Base-by-base conservation (phyloP, 2,797 vertebrate species). In the Parauchenoglanis ngamensis region DNA sequence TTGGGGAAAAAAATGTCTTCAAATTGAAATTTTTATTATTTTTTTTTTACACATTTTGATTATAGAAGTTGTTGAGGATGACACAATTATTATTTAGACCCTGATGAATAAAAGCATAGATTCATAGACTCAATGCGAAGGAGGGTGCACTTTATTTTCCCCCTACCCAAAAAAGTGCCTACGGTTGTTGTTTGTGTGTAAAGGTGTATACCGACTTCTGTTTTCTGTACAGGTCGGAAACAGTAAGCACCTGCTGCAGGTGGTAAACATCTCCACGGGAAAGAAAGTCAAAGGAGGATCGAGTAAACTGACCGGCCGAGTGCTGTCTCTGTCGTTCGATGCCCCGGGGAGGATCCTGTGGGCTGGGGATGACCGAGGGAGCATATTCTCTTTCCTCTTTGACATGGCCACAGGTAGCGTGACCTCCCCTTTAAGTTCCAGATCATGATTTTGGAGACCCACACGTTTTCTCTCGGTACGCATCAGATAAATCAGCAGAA, bases 211-310 rank as follows among this genome's bases (percentile, higher is more conserved):
- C 19, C 23, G n/a, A 5, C 23, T 63, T 13, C 19, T 73, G 17
- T 49, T 67, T 54, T 84, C 61, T 40, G 86, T 93, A 79, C 92
- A 98, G 98, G 97, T 98, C 90, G 97, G 98, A 80, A 99, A 98
- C 86, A 96, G 96, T 90, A 97, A 98, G 93, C 97, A 98, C 90
- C 96, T 97, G 77, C 94, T 99, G 91, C 97, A 98, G 13, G 98
- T 98, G 89, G 95, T 98, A 87, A 98, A 99, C 94, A 98, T 98
- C 94, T 99, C 98, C 89, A 98, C 97, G 0, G 97, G 98, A 87
- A 98, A 98, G 94, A 97, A 98, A 87, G 97, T 97, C 83, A 98
- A 98, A 88, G 97, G 98, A 0, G 97, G 97, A 40, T 97, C 97
- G 77, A 98, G 97, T 90, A 98, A 98, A 91, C 95, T 98, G 85